Conservation (phyloP, 1,140 invertebrate species). For the Nasonia giraulti region DNA sequence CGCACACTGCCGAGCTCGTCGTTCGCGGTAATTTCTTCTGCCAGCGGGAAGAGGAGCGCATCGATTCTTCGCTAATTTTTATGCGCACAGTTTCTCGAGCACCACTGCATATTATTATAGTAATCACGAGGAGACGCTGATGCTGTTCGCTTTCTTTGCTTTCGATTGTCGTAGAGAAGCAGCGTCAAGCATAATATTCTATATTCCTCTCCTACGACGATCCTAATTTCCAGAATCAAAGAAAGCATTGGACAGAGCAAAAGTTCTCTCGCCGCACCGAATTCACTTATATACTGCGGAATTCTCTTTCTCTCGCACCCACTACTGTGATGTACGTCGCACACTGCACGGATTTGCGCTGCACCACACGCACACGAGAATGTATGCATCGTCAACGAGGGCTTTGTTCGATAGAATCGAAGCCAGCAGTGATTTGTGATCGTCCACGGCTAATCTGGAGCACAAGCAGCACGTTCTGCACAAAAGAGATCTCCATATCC, state of each 20-base stretch:
- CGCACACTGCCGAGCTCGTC: conserved; percentile 77
- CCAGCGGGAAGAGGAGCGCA: background rate
- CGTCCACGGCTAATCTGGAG: conserved; percentile 18
- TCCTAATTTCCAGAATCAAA: background rate
- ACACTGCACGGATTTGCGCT: conserved; percentile 3
- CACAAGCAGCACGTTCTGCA: background rate
- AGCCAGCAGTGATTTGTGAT: conserved; percentile 20
- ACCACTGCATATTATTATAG: background rate
- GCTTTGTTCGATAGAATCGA: conserved; percentile 22
- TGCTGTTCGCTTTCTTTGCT: background rate
- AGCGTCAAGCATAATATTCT: no score
- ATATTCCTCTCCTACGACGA: no score
- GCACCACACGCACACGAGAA: background rate
- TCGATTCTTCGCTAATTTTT: conserved; percentile 36
- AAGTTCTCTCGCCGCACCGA: no score
- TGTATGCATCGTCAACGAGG: background rate
- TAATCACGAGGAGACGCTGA: background rate
- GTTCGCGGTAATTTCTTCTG: conserved; percentile 79
- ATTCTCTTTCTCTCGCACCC: background rate
- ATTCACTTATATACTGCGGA: background rate
- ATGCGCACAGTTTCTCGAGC: conserved; percentile 7
- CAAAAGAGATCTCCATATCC: conserved; percentile 15
- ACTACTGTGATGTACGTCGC: background rate
- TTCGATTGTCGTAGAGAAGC: background rate
- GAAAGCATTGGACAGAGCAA: background rate